Percentiles rank a stretch among this genome's conserved stretches.
Evolutionary conservation across 2,113 vertebrate species (phyloP).

Genomic region (Coregonus clupeaformis): DNA sequence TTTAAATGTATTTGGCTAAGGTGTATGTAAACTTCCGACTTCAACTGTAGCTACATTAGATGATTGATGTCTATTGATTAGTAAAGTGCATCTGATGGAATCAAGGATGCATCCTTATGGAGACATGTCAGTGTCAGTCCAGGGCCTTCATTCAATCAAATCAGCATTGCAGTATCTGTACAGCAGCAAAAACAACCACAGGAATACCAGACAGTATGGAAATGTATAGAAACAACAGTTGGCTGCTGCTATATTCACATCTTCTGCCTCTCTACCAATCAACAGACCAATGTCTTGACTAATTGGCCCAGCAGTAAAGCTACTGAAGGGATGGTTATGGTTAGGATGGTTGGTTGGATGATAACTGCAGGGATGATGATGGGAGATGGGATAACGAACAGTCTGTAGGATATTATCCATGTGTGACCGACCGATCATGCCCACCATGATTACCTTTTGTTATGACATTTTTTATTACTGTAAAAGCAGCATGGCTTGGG

Average conservation of each 20-base stretch:
- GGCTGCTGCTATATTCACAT: too few species aligned
- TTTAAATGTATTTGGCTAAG: too few species aligned
- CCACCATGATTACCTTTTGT: constrained; percentile 51
- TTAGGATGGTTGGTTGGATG: background rate
- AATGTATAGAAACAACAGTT: too few species aligned
- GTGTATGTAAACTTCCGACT: too few species aligned
- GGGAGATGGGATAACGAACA: background rate
- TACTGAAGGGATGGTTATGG: background rate
- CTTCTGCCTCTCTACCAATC: constrained; percentile 1
- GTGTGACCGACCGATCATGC: constrained; percentile 37
- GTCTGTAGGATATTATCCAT: constrained; percentile 17
- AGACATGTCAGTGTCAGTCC: too few species aligned
- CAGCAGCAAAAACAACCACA: too few species aligned
- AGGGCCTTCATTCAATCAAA: too few species aligned
- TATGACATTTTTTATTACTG: constrained; percentile 61
- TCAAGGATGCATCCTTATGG: constrained; percentile 1
- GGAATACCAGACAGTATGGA: too few species aligned
- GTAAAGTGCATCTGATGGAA: constrained; percentile 57
- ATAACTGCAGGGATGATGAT: background rate
- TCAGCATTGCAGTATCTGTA: too few species aligned
- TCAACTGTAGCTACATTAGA: background rate
- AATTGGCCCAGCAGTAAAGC: constrained; percentile 35
- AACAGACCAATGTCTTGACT: constrained; percentile 26
- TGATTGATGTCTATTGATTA: background rate
- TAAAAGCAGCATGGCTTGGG: constrained; percentile 4